phyloP scores from a whole-genome alignment of 2,113 vertebrate species.

The Riparia riparia region DNA sequence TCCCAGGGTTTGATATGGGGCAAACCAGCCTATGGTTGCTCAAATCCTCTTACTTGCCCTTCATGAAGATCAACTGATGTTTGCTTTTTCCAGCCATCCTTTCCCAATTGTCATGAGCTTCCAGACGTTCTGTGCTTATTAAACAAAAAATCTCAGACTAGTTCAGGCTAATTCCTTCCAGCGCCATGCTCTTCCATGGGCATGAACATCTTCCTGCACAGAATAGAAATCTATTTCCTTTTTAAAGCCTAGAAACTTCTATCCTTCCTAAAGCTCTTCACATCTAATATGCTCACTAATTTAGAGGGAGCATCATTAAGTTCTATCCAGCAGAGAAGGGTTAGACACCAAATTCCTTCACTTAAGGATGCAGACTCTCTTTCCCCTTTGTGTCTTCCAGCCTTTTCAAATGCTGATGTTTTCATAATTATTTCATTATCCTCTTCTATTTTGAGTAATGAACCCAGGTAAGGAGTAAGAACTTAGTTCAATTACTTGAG shows the following conservation, averaged over 20 bases:
- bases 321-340: not conserved
- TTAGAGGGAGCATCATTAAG: not conserved
- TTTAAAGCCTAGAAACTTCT: not conserved
- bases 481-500: not conserved
- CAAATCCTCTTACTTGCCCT: not conserved
- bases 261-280: not conserved
- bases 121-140: not conserved
- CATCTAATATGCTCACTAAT: not conserved
- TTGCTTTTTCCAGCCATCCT: not conserved
- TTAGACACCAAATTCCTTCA: not conserved
- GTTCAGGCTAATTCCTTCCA: not conserved
- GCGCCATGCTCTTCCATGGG: not conserved
- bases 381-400: not conserved
- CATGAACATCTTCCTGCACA: not conserved
- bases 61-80: not conserved
- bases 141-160: not conserved
- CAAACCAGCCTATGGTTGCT: not conserved
- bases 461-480: not conserved
- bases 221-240: not conserved
- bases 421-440: not conserved
- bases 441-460: not conserved
- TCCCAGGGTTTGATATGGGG: too few species aligned
- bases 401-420: not conserved
- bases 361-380: not conserved
- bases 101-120: not conserved